Conservation (phyloP, 2,797 vertebrate genomes). For the Meda fulgida region DNA sequence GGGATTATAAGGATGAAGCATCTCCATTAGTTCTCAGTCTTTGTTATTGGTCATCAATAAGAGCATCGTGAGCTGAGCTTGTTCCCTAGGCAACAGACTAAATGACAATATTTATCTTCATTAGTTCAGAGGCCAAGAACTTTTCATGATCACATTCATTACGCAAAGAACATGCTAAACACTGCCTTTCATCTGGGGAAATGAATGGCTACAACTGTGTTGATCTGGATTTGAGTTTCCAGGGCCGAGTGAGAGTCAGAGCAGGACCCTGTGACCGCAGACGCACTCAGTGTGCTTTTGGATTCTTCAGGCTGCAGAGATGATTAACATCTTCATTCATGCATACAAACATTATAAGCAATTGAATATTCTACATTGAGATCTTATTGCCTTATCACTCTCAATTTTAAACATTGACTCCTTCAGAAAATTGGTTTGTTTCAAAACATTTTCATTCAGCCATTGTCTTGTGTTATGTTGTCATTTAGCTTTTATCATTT, state of each 20-base stretch:
- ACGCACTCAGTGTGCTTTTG: background rate
- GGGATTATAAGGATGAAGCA: conserved; percentile 21
- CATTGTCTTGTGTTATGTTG: background rate
- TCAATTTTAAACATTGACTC: background rate
- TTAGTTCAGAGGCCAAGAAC: conserved; percentile 26
- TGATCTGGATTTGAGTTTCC: conserved; percentile 10
- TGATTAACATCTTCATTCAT: conserved; percentile 22
- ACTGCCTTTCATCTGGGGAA: conserved; percentile 1
- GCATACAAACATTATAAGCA: conserved; percentile 12
- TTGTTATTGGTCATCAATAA: conserved; percentile 34
- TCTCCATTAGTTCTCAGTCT: conserved; percentile 16
- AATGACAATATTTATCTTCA: conserved; percentile 40
- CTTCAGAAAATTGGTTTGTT: background rate
- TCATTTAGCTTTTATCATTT: background rate
- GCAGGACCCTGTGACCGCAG: conserved; percentile 1
- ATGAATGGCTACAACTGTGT: conserved; percentile 17
- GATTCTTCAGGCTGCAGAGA: background rate
- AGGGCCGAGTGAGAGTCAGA: conserved; percentile 3
- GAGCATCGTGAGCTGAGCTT: background rate
- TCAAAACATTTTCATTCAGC: background rate
- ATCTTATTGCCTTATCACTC: conserved; percentile 3
- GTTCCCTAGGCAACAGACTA: conserved; percentile 52
- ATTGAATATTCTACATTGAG: background rate
- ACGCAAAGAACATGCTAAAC: conserved; percentile 29
- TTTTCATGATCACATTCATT: conserved; percentile 38